Evolutionary conservation across 2,888 invertebrate genomes (phyloP), one percentile per base, ranked within the genome.

Genomic region (Scaptomyza reducta): DNA sequence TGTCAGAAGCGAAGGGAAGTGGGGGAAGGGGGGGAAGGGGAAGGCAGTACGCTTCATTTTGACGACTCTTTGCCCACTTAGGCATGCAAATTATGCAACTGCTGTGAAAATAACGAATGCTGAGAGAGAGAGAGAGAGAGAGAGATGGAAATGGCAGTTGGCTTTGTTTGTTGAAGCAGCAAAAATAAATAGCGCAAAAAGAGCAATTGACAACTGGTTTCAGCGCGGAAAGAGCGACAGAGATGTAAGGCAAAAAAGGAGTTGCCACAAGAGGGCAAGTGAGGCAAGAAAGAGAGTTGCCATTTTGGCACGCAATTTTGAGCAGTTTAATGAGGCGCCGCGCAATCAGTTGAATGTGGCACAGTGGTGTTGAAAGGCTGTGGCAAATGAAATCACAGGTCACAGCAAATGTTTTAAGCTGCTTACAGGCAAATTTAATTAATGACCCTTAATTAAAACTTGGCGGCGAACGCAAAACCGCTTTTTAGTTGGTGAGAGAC

Each of bases 81-180:
- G 59, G 77, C 83, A 87, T 87, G 86, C 74, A 82, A 87, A 82
- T 87, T 76, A 77, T 87, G 82, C 77, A 79, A 79, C 70, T 54
- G 31, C 35, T 40, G 35, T 11, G 49, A 50, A 22, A 9, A 14
- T 38, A 35, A 7, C 22, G 53, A 31, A 27, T 27, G 7, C 6
- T 1, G 31, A 16, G 11, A 6, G 40, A 10, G 22, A 18, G 18
- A 22, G 18, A n/a, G 42, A 11, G 13, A 1, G 38, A 7, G 13
- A 14, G 7, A 40, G 13, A 11, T 18, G 50, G 46, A 35, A 41
- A 57, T 61, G 76, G 69, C 41, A 61, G 75, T 77, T 77, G 69
- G 59, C 70, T 70, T 76, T 77, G 86, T 88, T 79, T 88, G 88
- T 87, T 87, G 74, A 86, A 77, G 88, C 86, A 70, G 83, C 82